A percentile compares a stretch with the other conserved stretches of the same genome.
phyloP scores from a whole-genome alignment of 2,797 vertebrate genomes.

The Babyrousa celebensis region DNA sequence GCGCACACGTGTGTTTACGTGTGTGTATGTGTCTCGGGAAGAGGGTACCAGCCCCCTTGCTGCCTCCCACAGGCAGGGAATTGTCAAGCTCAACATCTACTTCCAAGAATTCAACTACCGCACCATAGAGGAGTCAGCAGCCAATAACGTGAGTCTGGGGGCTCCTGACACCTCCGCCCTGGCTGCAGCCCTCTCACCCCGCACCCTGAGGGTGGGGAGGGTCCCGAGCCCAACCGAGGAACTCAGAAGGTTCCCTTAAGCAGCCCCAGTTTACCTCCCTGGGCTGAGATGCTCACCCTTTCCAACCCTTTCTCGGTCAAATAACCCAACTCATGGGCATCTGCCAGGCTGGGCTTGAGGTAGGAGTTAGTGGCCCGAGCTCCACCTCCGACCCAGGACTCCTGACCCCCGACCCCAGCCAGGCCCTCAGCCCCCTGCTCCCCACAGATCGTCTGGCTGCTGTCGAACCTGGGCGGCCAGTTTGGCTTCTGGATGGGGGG shows the following conservation, averaged over 20 bases:
- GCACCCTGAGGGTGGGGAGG: background rate
- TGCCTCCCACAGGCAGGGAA: conserved; percentile 87
- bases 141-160: conserved; percentile 90
- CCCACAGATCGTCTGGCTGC: conserved; percentile 92
- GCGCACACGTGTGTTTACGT: no score
- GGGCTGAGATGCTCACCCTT: background rate
- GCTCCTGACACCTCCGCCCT: background rate
- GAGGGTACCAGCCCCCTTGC: background rate
- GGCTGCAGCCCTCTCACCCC: no score
- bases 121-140: conserved; percentile 90
- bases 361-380: background rate
- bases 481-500: conserved; percentile 95
- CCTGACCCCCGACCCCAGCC: background rate
- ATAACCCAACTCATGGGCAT: background rate
- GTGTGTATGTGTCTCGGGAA: accelerated
- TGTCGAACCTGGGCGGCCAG: conserved; percentile 92
- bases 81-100: conserved; percentile 93
- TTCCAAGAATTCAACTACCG: conserved; percentile 94
- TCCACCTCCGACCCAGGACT: no score
- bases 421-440: background rate
- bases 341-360: background rate
- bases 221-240: background rate
- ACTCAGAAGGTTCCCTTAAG: background rate
- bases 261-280: background rate
- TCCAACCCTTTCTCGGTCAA: background rate